phyloP scores from a whole-genome alignment of 2,113 vertebrate genomes.

The Ondatra zibethicus region DNA sequence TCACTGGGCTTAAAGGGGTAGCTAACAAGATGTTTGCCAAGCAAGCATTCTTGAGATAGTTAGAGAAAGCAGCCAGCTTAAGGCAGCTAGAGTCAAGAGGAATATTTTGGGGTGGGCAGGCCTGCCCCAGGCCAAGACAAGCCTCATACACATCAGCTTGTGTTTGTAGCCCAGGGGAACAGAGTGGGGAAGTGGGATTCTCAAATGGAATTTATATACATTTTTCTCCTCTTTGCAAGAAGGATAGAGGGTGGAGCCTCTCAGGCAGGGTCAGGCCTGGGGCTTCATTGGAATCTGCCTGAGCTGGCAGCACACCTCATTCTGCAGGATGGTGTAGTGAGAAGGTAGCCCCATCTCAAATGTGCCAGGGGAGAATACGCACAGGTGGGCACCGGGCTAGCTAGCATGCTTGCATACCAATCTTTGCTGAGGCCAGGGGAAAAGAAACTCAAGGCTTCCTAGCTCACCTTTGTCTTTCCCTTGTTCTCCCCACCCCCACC shows the following conservation, averaged over 20 bases:
- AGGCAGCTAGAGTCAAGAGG: not conserved
- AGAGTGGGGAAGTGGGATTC: not conserved
- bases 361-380: not conserved
- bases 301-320: constrained; percentile 29
- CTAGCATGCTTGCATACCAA: constrained; percentile 87
- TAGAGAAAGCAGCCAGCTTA: not conserved
- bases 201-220: not conserved
- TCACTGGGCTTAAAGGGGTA: not conserved
- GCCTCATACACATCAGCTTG: fast-evolving
- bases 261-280: not conserved
- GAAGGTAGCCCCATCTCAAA: not conserved
- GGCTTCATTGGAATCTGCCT: not conserved
- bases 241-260: not conserved
- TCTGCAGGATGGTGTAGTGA: not conserved
- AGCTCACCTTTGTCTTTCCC: constrained; percentile 64
- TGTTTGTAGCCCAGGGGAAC: not conserved
- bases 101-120: not conserved
- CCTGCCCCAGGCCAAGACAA: not conserved
- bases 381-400: constrained; percentile 80
- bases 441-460: constrained; percentile 57
- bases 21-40: constrained; percentile 18
- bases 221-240: not conserved
- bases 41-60: constrained; percentile 18
- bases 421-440: constrained; percentile 85
- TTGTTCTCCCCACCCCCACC: not conserved